Evolutionary conservation across 2,888 invertebrate species (phyloP).

Genomic region (Yponomeuta sedellus): DNA sequence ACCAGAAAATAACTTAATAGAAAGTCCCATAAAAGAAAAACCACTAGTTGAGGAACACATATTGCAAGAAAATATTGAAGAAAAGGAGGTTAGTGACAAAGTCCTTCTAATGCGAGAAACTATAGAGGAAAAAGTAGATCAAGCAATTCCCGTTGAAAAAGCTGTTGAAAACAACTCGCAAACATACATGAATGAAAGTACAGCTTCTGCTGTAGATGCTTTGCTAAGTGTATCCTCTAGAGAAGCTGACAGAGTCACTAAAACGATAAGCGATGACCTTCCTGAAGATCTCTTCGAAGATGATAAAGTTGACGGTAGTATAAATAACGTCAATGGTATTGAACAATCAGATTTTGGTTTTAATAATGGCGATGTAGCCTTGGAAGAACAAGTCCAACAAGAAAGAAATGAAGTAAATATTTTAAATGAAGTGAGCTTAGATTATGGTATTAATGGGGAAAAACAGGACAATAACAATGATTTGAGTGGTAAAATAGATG

Average conservation of each 20-base stretch:
- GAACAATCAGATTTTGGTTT: not conserved
- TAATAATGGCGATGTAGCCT: not conserved
- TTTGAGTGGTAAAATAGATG: conserved; percentile 28
- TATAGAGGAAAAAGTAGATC: not conserved
- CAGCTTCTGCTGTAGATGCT: conserved; percentile 67
- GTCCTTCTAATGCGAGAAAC: not conserved
- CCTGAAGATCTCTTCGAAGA: conserved; percentile 70
- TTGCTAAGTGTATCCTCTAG: conserved; percentile 64
- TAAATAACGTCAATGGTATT: conserved; percentile 33
- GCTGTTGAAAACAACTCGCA: not conserved
- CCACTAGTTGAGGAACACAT: not conserved
- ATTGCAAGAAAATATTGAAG: not conserved
- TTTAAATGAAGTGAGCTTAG: not conserved
- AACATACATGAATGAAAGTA: conserved; percentile 54
- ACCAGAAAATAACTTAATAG: no score
- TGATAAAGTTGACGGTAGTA: conserved; percentile 47
- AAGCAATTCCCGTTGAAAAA: not conserved
- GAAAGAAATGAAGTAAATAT: no score
- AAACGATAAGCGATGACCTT: conserved; percentile 55
- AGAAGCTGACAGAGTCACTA: conserved; percentile 61
- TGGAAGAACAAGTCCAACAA: not conserved
- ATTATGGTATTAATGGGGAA: not conserved
- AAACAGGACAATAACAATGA: conserved; percentile 13
- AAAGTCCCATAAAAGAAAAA: not conserved
- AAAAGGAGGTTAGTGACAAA: not conserved